Evolutionary conservation across 2,797 vertebrate genomes (phyloP).

Genomic region (Leontocebus nigricollis): DNA sequence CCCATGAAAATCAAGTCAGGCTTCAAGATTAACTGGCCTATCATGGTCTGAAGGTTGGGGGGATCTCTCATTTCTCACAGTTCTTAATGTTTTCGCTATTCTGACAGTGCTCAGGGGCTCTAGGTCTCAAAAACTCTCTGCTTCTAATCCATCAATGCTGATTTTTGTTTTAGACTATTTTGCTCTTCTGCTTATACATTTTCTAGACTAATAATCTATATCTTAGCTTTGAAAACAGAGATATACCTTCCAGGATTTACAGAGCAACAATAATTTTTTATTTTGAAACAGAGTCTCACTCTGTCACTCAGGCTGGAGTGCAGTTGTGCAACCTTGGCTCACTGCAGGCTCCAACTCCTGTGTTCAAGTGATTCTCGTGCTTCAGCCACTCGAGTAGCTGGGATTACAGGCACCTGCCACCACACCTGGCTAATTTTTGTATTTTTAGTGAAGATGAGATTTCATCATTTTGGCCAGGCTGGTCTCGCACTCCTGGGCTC

Average conservation of each 20-base stretch:
- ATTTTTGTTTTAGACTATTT: constrained; percentile 4
- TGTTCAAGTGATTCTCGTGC: too few species aligned
- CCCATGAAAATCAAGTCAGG: constrained; percentile 29
- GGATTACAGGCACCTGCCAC: too few species aligned
- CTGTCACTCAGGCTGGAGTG: too few species aligned
- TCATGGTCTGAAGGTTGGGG: background rate
- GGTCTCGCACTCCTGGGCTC: too few species aligned
- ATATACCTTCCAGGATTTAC: background rate
- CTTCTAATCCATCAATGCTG: background rate
- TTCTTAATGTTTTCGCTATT: background rate
- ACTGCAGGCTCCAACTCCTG: too few species aligned
- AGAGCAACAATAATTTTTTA: background rate
- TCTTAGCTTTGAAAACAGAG: too few species aligned
- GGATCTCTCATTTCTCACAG: background rate
- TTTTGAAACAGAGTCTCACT: too few species aligned
- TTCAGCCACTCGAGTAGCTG: too few species aligned
- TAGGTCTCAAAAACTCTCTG: background rate
- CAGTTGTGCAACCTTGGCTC: too few species aligned
- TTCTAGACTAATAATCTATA: constrained; percentile 17
- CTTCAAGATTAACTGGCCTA: constrained; percentile 40
- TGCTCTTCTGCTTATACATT: background rate
- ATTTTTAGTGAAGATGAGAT: too few species aligned
- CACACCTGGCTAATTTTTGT: too few species aligned
- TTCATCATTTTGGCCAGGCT: too few species aligned
- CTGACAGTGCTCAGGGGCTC: background rate